Evolutionary conservation across 2,888 invertebrate genomes (phyloP), one percentile per base, ranked within the genome.

Genomic region (Euzophera pinguis): DNA sequence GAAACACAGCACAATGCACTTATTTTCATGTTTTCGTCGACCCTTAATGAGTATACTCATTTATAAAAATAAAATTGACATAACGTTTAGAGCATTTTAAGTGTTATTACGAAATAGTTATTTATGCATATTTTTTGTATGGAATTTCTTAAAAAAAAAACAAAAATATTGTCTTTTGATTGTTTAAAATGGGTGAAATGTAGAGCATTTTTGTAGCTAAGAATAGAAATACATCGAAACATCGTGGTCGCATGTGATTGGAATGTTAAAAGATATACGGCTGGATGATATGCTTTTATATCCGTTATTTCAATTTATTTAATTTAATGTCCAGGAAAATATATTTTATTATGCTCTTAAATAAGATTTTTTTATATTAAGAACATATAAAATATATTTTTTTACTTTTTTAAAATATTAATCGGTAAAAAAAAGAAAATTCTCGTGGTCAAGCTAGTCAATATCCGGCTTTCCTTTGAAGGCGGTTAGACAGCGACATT

Each of bases 1-100:
- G 73, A 67, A 69, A 67, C 65, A 69, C 61, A 57, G 60, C 60
- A 60, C 54, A 56, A 59, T 60, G 53, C 50, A 59, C 53, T 59
- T 58, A 57, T 59, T 62, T 59, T 60, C 54, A 52, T 59, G 57
- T 60, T 58, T 54, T 54, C 47, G 58, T 52, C 47, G 53, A 53
- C 54, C 53, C 37, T 53, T 51, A 54, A 59, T 60, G 60, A 60
- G 57, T 54, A 53, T 57, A 55, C 35, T 47, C 51, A 48, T 39
- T 41, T 22, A 52, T 52, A 39, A 48, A 57, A 58, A 60, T 60
- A 60, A 58, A 55, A 47, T 52, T 50, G 47, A 51, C 47, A 52
- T 50, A 53, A 53, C 52, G 35, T 39, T 42, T 34, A 12, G 35
- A 51, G 8, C 16, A 35, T 17, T 34, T 35, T 32, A 1, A 39